Conservation (phyloP, 2,797 vertebrate species). For the Hozukius guyotensis region DNA sequence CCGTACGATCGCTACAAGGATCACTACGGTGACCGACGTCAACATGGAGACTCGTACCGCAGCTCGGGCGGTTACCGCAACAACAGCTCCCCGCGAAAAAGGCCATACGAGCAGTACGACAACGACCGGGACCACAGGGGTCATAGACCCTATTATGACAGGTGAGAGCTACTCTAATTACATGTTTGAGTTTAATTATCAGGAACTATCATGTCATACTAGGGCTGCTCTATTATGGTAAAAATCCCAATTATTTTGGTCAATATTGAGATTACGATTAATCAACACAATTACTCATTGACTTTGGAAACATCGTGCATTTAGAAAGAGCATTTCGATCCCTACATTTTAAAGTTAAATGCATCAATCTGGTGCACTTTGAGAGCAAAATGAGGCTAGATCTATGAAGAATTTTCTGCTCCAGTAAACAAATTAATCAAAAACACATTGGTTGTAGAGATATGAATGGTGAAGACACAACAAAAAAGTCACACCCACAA, state of each 20-base stretch:
- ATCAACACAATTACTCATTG: background rate
- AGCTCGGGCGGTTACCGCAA: slow-evolving; percentile 91
- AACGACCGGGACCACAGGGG: slow-evolving; percentile 94
- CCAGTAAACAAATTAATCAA: background rate
- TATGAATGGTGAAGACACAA: background rate
- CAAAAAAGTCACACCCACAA: background rate
- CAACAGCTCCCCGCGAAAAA: slow-evolving; percentile 90
- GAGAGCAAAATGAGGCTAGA: background rate
- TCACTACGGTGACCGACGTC: slow-evolving; percentile 91
- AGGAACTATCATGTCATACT: background rate
- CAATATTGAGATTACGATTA: background rate
- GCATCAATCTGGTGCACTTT: background rate
- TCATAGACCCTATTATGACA: slow-evolving; percentile 95
- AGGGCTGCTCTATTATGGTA: background rate
- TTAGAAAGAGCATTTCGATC: background rate
- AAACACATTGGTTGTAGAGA: background rate
- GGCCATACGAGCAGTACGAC: slow-evolving; percentile 93
- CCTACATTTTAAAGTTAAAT: background rate
- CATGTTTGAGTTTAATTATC: background rate
- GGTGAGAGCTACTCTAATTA: slow-evolving; percentile 75
- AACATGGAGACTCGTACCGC: slow-evolving; percentile 89
- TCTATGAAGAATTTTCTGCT: background rate
- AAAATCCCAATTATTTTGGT: background rate
- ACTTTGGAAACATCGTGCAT: background rate
- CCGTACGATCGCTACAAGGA: slow-evolving; percentile 97